A percentile compares a stretch with the other conserved stretches of the same genome.
Conservation (phyloP, 2,113 vertebrate species). For the Lepidothrix coronata region DNA sequence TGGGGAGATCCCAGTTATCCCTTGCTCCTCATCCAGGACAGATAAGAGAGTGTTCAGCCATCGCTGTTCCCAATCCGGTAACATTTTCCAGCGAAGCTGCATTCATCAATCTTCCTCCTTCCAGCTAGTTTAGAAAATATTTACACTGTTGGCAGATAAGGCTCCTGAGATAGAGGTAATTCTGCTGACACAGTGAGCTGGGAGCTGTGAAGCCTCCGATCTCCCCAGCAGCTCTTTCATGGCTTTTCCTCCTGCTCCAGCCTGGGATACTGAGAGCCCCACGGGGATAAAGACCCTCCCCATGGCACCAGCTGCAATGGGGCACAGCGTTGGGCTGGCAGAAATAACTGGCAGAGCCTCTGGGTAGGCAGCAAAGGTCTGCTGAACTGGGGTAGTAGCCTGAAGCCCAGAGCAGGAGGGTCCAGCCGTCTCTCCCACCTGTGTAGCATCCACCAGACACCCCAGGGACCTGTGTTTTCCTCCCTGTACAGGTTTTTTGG, state of each 20-base stretch:
- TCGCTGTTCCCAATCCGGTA: not conserved
- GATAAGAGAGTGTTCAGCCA: not conserved
- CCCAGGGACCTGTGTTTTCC: not conserved
- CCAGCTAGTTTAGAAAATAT: not conserved
- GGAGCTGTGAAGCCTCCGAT: not conserved
- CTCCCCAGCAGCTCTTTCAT: not conserved
- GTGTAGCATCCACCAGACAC: not conserved
- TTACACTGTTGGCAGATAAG: not conserved
- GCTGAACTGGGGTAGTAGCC: not conserved
- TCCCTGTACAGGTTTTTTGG: not conserved
- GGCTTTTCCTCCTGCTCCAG: not conserved
- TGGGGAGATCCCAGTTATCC: not conserved
- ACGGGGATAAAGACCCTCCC: accelerated
- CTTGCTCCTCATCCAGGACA: accelerated
- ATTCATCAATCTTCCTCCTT: not conserved
- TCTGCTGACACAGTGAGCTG: not conserved
- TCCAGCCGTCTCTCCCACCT: not conserved
- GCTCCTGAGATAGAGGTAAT: not conserved
- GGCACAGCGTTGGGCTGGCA: not conserved
- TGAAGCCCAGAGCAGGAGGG: not conserved
- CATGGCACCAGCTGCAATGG: accelerated
- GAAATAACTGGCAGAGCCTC: not conserved
- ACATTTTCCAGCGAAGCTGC: not conserved
- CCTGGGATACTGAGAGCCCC: not conserved
- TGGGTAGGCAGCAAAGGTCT: not conserved